phyloP scores from a whole-genome alignment of 2,888 invertebrate species.

The Spicauda simplicius region DNA sequence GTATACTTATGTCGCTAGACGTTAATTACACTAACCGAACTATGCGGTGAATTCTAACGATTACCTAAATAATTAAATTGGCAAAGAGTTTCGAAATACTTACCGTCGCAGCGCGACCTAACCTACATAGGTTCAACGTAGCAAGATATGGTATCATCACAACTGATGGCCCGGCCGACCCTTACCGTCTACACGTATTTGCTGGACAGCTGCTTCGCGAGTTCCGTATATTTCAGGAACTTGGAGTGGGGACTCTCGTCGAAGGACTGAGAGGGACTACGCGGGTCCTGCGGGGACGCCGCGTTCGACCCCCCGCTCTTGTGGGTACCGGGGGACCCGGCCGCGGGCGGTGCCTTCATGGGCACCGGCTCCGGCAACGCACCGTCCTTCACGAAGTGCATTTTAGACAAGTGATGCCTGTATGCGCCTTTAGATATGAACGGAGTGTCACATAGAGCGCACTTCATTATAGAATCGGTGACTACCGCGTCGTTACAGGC shows the following conservation, averaged over 20 bases:
- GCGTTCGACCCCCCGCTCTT: slow-evolving; percentile 73
- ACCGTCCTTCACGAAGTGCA: slow-evolving; percentile 98
- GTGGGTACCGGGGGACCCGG: slow-evolving; percentile 74
- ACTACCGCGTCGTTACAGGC: slow-evolving; percentile 96
- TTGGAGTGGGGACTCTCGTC: slow-evolving; percentile 98
- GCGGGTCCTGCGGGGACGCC: slow-evolving; percentile 83
- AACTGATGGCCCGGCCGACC: slow-evolving; percentile 68
- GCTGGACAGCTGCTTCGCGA: slow-evolving; percentile 98
- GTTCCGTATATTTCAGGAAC: slow-evolving; percentile 98
- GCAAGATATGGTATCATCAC: slow-evolving; percentile 93
- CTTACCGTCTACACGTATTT: slow-evolving; percentile 92
- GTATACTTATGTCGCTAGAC: slow-evolving; percentile 84
- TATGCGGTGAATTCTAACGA: slow-evolving; percentile 81
- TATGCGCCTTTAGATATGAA: slow-evolving; percentile 99
- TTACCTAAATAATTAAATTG: slow-evolving; percentile 84
- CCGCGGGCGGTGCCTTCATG: slow-evolving; percentile 82
- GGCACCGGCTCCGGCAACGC: slow-evolving; percentile 91
- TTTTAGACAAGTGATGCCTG: slow-evolving; percentile 97
- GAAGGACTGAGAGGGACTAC: slow-evolving; percentile 86
- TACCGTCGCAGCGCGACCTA: slow-evolving; percentile 81
- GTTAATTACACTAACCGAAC: slow-evolving; percentile 83
- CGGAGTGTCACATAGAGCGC: slow-evolving; percentile 97
- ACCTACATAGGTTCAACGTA: slow-evolving; percentile 83
- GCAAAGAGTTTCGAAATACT: slow-evolving; percentile 85
- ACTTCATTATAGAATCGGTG: slow-evolving; percentile 96